phyloP scores from a whole-genome alignment of 2,113 vertebrate species.

The Poicephalus meyeri region DNA sequence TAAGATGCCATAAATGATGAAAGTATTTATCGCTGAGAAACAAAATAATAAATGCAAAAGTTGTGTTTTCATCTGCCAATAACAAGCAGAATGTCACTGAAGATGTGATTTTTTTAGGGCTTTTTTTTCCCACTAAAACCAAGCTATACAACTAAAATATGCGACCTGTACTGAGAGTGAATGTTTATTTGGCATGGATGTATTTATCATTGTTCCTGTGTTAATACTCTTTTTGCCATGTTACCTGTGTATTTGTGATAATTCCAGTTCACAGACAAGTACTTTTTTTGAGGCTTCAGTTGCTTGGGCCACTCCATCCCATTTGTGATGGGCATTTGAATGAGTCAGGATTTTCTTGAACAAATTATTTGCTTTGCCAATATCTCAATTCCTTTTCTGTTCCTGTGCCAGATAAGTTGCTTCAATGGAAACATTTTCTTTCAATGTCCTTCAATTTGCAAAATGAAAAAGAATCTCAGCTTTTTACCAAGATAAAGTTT shows the following conservation, averaged over 20 bases:
- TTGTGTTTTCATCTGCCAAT: background rate
- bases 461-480: background rate
- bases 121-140: background rate
- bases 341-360: background rate
- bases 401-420: background rate
- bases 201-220: background rate
- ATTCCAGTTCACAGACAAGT: background rate
- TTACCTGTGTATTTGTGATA: background rate
- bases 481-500: background rate
- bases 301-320: background rate
- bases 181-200: rapidly evolving
- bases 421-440: background rate
- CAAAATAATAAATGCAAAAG: conserved; percentile 6
- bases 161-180: background rate
- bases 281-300: rapidly evolving
- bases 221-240: background rate
- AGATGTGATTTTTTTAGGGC: background rate
- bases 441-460: background rate
- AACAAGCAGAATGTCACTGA: background rate
- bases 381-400: background rate
- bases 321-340: background rate
- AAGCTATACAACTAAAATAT: rapidly evolving
- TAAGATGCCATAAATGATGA: background rate
- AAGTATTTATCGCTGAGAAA: background rate
- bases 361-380: background rate